Conservation (phyloP, 2,888 invertebrate genomes). For the Dryococelus australis region DNA sequence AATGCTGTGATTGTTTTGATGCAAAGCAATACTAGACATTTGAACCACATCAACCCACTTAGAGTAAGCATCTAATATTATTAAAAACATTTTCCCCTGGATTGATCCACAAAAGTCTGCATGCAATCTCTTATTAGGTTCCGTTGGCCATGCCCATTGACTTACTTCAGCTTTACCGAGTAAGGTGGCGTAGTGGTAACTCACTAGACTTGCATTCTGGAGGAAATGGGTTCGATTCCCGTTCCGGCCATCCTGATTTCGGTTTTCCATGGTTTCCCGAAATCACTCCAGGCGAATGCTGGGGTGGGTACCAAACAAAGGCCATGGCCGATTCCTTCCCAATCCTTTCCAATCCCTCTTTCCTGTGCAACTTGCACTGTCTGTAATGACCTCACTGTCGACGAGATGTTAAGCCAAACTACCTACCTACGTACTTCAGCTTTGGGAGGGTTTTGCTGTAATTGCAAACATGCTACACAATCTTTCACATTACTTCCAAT, state of each 20-base stretch:
- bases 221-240: no score
- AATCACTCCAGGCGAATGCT: no score
- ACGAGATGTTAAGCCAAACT: no score
- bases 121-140: not conserved
- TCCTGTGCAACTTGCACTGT: no score
- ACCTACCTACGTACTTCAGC: not conserved
- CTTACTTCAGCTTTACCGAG: not conserved
- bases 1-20: not conserved
- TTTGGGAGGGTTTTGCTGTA: not conserved
- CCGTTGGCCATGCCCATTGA: not conserved
- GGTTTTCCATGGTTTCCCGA: no score
- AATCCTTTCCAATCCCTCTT: no score
- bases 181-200: no score
- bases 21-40: not conserved
- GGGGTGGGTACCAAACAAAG: no score
- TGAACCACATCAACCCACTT: not conserved
- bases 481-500: not conserved
- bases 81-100: not conserved
- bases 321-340: no score
- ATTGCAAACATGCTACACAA: not conserved
- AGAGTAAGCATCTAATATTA: slow-evolving; percentile 3
- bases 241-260: no score
- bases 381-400: no score
- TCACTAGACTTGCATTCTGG: no score
- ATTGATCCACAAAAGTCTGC: slow-evolving; percentile 3